Percentiles rank a stretch among this genome's conserved stretches.
Evolutionary conservation across 2,113 vertebrate species (phyloP).

Genomic region (Fregata magnificens): DNA sequence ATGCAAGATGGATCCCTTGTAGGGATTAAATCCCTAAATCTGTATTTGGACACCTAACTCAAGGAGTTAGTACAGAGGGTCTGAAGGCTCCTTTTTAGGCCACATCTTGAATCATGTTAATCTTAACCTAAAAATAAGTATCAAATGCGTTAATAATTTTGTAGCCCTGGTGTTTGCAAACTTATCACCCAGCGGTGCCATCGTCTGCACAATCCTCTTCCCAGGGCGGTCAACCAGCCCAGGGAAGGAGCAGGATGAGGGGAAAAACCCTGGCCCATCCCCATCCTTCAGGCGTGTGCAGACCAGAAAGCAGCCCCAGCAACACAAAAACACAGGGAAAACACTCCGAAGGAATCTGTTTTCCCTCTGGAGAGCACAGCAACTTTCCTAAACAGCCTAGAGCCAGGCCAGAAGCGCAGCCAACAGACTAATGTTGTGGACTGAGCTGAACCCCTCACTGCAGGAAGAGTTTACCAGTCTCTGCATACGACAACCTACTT

Average conservation of each 20-base stretch:
- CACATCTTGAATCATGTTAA: not conserved
- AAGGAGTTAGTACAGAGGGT: not conserved
- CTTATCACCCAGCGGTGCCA: accelerated
- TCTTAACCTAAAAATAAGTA: not conserved
- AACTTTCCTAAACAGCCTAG: not conserved
- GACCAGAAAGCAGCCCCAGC: not conserved
- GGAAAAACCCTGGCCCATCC: not conserved
- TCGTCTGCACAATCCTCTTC: not conserved
- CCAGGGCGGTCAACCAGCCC: not conserved
- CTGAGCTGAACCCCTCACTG: not conserved
- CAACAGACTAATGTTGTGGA: not conserved
- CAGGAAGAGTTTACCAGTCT: not conserved
- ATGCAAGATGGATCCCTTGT: not conserved
- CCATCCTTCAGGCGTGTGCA: not conserved
- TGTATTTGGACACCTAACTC: not conserved
- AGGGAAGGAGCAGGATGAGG: not conserved
- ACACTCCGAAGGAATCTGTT: not conserved
- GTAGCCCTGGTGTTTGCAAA: not conserved
- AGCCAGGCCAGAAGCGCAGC: not conserved
- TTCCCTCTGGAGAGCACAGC: not conserved
- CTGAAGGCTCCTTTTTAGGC: not conserved
- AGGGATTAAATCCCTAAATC: not conserved
- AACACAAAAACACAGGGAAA: not conserved
- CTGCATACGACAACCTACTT: not conserved
- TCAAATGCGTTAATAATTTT: not conserved